These are phyloP conservation scores for Rhodinocichla rosea DNA, from an alignment of 2,113 vertebrate species.

Conservation along the genomic window DNA sequence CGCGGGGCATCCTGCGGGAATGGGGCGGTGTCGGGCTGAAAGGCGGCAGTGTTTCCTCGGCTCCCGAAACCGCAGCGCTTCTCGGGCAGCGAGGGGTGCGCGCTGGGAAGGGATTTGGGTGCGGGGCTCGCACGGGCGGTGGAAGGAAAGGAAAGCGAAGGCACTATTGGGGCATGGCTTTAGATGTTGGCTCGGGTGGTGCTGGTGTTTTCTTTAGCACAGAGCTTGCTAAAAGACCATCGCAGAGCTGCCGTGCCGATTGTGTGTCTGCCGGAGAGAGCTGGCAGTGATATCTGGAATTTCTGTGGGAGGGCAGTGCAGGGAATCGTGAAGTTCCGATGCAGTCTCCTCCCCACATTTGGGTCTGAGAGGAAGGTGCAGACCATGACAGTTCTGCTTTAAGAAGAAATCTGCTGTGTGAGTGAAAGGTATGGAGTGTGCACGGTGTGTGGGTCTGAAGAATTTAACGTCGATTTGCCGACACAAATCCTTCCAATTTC, in stretches of 20 bases:
- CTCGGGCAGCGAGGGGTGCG: not conserved
- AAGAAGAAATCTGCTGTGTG: not conserved
- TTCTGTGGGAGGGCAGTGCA: not conserved
- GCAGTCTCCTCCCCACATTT: not conserved
- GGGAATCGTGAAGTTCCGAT: fast-evolving
- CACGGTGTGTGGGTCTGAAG: not conserved
- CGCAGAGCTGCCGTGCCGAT: not conserved
- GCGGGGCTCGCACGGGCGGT: not conserved
- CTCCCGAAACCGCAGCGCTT: not conserved
- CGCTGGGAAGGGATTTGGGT: not conserved
- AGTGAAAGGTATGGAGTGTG: not conserved
- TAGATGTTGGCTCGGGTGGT: not conserved
- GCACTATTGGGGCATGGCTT: fast-evolving
- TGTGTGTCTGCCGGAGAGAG: not conserved
- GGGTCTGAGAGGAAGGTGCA: too few species aligned
- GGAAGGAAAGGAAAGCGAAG: not conserved
- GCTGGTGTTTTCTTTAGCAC: not conserved
- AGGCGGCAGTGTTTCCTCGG: not conserved
- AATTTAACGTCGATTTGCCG: too few species aligned
- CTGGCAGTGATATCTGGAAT: not conserved
- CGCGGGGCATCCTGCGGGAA: not conserved
- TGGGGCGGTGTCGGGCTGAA: not conserved
- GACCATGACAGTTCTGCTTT: not conserved
- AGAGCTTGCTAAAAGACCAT: not conserved
- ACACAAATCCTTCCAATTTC: not conserved